Conservation (phyloP, 2,888 invertebrate species). For the Sphaerophoria taeniata region DNA sequence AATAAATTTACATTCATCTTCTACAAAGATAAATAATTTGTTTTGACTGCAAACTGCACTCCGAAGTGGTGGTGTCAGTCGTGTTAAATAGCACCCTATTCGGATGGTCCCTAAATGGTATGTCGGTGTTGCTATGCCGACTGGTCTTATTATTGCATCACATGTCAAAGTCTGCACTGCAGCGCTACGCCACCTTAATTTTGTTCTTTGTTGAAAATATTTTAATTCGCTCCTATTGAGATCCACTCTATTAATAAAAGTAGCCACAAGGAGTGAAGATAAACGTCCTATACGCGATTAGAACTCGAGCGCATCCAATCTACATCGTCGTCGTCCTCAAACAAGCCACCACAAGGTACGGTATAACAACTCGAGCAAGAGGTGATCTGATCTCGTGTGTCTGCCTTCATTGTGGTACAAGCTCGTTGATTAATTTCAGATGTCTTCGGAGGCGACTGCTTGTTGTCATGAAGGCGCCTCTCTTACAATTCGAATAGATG, state of each 20-base stretch:
- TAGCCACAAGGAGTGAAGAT: slow-evolving; percentile 22
- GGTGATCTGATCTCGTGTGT: slow-evolving; percentile 53
- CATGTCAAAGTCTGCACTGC: slow-evolving; percentile 36
- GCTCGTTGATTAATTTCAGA: slow-evolving; percentile 64
- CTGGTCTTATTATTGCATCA: slow-evolving; percentile 42
- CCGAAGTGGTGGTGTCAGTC: slow-evolving; percentile 34
- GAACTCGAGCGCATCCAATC: slow-evolving; percentile 46
- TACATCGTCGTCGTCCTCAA: too few species aligned
- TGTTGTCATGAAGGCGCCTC: slow-evolving; percentile 73
- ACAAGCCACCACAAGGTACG: not conserved
- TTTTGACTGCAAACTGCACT: slow-evolving; percentile 50
- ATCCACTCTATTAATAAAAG: slow-evolving; percentile 29
- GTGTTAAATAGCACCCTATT: not conserved
- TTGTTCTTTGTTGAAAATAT: slow-evolving; percentile 21
- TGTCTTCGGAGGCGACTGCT: slow-evolving; percentile 68
- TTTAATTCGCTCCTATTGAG: slow-evolving; percentile 2
- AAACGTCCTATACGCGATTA: slow-evolving; percentile 48
- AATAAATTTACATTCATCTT: not conserved
- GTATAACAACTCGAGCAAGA: not conserved
- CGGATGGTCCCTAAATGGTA: slow-evolving; percentile 4
- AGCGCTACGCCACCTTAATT: not conserved
- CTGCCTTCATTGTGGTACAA: slow-evolving; percentile 50
- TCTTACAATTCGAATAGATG: slow-evolving; percentile 48
- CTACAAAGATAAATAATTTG: slow-evolving; percentile 62
- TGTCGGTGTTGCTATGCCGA: slow-evolving; percentile 26